Evolutionary conservation across 2,888 invertebrate genomes (phyloP), one percentile per base, ranked within the genome.

Genomic region (Protophormia terraenovae): DNA sequence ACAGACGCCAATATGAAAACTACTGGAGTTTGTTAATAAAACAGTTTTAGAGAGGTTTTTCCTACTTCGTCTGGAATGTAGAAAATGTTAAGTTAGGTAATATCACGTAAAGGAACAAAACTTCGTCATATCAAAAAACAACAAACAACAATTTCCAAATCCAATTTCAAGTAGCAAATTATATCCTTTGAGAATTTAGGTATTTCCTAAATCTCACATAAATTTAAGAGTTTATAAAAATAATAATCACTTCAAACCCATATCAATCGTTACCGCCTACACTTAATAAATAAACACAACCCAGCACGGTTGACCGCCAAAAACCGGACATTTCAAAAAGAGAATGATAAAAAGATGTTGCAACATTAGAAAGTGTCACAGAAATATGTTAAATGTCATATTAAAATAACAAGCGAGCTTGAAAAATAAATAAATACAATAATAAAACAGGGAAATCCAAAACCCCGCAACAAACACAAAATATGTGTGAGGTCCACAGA

Each of bases 361-460:
- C 85, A 85, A 77, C 58, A 78, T 38, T 35, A 69, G 64, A 79
- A 78, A 50, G 82, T 75, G 85, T 35, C 85, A 83, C 5, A 45
- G 60, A 82, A 85, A 85, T 83, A 55, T 85, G 78, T 78, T 78
- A 75, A 83, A 78, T 78, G 83, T 85, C 85, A 82, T 71, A 79
- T 82, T 82, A 85, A 79, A 73, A 85, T 35, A 82, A 76, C 83
- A 77, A 83, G 67, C 29, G n/a, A 66, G 67, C 38, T 60, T 38
- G 19, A 47, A 55, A 60, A 58, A 35, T 58, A 78, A 60, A 80
- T 45, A 73, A 80, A 80, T 58, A 72, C 45, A 80, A 47, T 50
- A 32, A 64, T 22, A 73, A 64, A 77, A 78, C 35, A 62, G 69
- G 82, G 64, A 71, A 69, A 82, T 78, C 67, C 84, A 81, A 78